phyloP scores from a whole-genome alignment of 2,888 invertebrate genomes.

The Drosophila basisetae region DNA sequence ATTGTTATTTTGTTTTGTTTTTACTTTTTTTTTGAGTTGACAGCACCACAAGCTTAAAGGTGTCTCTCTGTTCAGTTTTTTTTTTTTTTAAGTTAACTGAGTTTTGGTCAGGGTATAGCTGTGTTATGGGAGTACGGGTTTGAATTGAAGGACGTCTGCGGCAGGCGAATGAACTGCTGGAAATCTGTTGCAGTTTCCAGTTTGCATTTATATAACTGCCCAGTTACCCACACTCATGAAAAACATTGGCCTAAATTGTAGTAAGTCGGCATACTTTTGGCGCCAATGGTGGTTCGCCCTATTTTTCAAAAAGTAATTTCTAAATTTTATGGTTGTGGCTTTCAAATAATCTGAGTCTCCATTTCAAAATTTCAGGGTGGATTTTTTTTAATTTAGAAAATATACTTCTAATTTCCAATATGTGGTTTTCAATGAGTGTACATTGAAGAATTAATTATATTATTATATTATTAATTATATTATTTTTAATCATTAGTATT shows the following conservation, averaged over 20 bases:
- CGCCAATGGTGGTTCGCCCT: background rate
- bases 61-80: conserved; percentile 25
- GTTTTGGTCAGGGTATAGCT: conserved; percentile 57
- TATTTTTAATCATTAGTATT: background rate
- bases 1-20: conserved; percentile 39
- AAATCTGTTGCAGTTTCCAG: conserved; percentile 35
- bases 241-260: background rate
- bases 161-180: conserved; percentile 49
- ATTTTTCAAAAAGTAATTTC: background rate
- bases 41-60: conserved; percentile 41
- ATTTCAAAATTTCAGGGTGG: background rate
- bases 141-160: conserved; percentile 69
- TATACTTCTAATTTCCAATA: background rate
- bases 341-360: background rate
- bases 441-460: background rate
- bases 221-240: conserved; percentile 4
- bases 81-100: conserved; percentile 2
- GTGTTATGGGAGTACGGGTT: conserved; percentile 52
- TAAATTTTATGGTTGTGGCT: background rate
- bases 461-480: background rate
- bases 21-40: conserved; percentile 1
- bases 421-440: background rate
- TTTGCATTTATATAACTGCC: conserved; percentile 23
- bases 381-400: background rate
- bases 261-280: background rate